These are phyloP conservation scores for Liasis olivaceus DNA, from an alignment of 2,797 vertebrate genomes.

Conservation along the genomic window DNA sequence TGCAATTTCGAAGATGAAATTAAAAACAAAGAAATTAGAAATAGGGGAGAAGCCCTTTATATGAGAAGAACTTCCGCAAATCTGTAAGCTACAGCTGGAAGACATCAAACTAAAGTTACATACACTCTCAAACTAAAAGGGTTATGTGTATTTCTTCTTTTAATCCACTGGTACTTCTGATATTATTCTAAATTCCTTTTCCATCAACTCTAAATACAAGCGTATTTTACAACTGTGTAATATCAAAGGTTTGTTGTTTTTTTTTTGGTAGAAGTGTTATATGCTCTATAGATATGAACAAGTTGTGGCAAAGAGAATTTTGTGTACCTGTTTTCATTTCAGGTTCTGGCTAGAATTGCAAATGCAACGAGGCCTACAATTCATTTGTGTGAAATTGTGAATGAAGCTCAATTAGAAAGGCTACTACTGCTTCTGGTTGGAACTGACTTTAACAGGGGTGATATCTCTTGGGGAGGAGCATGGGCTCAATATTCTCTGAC, in stretches of 20 bases:
- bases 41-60: background rate
- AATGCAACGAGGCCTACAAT: constrained; percentile 97
- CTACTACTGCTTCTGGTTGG: constrained; percentile 94
- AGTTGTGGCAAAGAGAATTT: background rate
- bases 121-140: background rate
- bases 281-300: background rate
- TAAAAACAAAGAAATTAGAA: background rate
- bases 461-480: constrained; percentile 98
- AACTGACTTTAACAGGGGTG: constrained; percentile 97
- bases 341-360: constrained; percentile 97
- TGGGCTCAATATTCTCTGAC: constrained; percentile 99
- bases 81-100: background rate
- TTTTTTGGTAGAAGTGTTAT: background rate
- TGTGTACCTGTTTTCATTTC: constrained; percentile 2
- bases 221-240: background rate
- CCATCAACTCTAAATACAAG: background rate
- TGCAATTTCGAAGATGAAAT: background rate
- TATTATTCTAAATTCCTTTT: background rate
- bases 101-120: background rate
- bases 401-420: constrained; percentile 93
- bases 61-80: too few species aligned
- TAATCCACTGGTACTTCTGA: background rate
- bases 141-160: background rate
- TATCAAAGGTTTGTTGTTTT: background rate
- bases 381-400: constrained; percentile 96